Percentiles rank a stretch among this genome's conserved stretches.
Evolutionary conservation across 2,797 vertebrate genomes (phyloP).

Genomic region (Poecilia gillii): DNA sequence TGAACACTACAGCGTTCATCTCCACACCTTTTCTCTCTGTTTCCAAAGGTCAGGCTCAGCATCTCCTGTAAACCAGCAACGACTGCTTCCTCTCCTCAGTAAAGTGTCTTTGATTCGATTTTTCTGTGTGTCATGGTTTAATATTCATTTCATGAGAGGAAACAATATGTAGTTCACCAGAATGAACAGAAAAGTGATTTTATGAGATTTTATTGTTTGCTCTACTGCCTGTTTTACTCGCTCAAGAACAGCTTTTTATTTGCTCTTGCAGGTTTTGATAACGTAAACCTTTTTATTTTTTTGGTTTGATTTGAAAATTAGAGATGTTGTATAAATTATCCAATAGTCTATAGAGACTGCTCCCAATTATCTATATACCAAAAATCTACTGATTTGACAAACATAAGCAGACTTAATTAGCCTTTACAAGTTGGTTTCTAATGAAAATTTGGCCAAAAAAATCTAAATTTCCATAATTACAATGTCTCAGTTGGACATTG

Average conservation of each 20-base stretch:
- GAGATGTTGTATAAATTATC: background rate
- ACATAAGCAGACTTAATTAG: background rate
- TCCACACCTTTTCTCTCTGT: conserved; percentile 38
- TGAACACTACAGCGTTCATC: conserved; percentile 47
- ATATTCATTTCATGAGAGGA: background rate
- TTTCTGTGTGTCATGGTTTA: background rate
- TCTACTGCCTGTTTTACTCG: background rate
- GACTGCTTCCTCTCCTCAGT: conserved; percentile 10
- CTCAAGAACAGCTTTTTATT: background rate
- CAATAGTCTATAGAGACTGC: background rate
- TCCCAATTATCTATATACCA: background rate
- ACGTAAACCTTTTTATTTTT: background rate
- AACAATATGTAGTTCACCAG: background rate
- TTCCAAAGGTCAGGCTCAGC: conserved; percentile 29
- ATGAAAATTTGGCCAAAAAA: background rate
- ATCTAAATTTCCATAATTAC: background rate
- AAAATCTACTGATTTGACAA: background rate
- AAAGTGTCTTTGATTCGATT: background rate
- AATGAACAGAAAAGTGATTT: background rate
- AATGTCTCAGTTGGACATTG: background rate
- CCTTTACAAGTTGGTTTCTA: background rate
- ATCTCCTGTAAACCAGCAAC: conserved; percentile 21
- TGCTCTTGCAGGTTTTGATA: background rate
- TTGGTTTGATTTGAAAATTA: background rate
- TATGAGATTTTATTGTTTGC: background rate